Percentiles rank a stretch among this genome's conserved stretches.
Evolutionary conservation across 2,797 vertebrate genomes (phyloP).

Genomic region (Florisuga fusca): DNA sequence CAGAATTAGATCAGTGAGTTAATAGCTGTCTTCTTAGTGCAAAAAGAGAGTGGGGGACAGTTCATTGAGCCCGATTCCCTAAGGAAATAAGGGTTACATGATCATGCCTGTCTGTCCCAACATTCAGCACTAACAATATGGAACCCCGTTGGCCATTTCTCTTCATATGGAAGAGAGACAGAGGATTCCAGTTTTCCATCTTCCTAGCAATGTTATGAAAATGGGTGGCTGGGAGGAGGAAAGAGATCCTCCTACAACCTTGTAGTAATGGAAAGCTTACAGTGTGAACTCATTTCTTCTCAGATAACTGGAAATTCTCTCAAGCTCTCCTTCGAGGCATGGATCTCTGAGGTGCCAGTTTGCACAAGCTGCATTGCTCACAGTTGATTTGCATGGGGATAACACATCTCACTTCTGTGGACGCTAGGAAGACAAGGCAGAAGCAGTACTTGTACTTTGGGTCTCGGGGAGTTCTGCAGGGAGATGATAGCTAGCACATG

Average conservation of each 20-base stretch:
- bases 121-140: background rate
- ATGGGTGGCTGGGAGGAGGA: background rate
- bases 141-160: background rate
- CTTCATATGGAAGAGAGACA: background rate
- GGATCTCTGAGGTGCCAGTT: background rate
- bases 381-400: background rate
- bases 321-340: background rate
- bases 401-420: background rate
- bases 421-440: background rate
- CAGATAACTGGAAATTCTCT: background rate
- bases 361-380: background rate
- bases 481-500: background rate
- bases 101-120: background rate
- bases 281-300: background rate
- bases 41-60: background rate
- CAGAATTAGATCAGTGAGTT: background rate
- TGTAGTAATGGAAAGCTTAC: background rate
- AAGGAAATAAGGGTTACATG: background rate
- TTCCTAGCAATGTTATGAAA: background rate
- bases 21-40: background rate
- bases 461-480: background rate
- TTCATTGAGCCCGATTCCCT: background rate
- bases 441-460: background rate
- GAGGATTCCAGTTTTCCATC: background rate
- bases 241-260: background rate